A percentile compares a stretch with the other conserved stretches of the same genome.
Conservation (phyloP, 2,888 invertebrate genomes). For the Nomada fabriciana region DNA sequence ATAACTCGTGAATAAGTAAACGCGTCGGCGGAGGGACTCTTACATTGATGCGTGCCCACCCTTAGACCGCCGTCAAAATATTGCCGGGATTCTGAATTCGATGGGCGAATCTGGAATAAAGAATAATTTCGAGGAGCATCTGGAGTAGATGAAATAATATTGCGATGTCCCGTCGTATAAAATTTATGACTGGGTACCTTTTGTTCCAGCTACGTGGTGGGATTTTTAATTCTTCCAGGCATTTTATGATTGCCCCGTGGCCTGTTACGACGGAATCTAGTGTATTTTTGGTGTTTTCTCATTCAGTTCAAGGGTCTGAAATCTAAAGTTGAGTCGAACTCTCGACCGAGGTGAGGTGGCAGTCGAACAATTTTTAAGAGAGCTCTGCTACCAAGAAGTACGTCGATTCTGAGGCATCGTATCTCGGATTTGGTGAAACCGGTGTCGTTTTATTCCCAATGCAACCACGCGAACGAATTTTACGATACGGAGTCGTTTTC, state of each 20-base stretch:
- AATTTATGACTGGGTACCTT: no score
- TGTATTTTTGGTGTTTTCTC: no score
- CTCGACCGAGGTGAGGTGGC: not conserved
- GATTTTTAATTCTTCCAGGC: no score
- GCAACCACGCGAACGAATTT: slow-evolving; percentile 25
- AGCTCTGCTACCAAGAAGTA: not conserved
- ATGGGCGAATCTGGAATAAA: not conserved
- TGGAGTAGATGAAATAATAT: not conserved
- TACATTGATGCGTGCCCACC: slow-evolving; percentile 3
- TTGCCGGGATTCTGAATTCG: not conserved
- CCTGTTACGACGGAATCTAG: no score
- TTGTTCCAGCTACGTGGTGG: no score
- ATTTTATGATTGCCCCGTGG: no score
- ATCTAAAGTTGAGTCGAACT: not conserved
- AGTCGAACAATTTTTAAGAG: not conserved
- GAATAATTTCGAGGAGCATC: not conserved
- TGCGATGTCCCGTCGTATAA: not conserved
- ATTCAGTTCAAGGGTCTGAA: not conserved
- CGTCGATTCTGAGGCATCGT: not conserved
- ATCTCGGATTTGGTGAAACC: slow-evolving; percentile 5
- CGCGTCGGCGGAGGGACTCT: not conserved
- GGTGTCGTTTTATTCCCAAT: slow-evolving; percentile 19
- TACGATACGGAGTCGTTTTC: slow-evolving; percentile 25
- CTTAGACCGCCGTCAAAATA: not conserved
- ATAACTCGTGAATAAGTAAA: slow-evolving; percentile 33